Evolutionary conservation across 2,797 vertebrate species (phyloP), one percentile per base, ranked within the genome.

Genomic region (Betta splendens): DNA sequence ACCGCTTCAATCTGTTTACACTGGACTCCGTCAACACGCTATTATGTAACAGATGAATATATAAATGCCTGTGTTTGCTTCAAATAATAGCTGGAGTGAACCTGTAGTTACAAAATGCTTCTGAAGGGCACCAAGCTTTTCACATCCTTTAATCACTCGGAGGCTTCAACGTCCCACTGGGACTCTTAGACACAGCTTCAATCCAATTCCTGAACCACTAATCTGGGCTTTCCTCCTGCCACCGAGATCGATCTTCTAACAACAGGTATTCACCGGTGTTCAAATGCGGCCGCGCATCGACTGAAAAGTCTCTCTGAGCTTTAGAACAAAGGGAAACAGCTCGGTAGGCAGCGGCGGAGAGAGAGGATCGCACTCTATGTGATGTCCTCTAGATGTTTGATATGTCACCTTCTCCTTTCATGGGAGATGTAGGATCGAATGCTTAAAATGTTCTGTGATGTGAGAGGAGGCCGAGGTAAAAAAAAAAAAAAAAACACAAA

Each of bases 211-310:
- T 76, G 57, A 74, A 77, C 76, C 78, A 59, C 78, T 87, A 75
- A 85, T 83, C 74, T 64, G 47, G 61, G 50, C 54, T 54, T 76
- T 55, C 73, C 79, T 80, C 82, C 79, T 52, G 80, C 72, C 62
- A 80, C 63, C 5, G 4, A 40, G 64, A 89, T 88, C 70, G 82
- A 89, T 87, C 61, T 20, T 59, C 18, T 76, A 82, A 84, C 83
- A 83, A 85, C 85, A 85, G 82, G 83, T 79, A 67, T 76, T 80
- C 56, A 55, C 81, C 81, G 75, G 81, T 85, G 83, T 81, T 80
- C 77, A 71, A 61, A 77, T 77, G 75, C 75, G 77, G 67, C 60
- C 74, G 65, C n/a, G 38, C 81, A 81, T 79, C 10, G 65, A 79
- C 69, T 48, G 60, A 83, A n/a, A 72, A 74, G 74, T 69, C 76